Evolutionary conservation across 2,113 vertebrate species (phyloP).

Genomic region (Oreocharis arfaki): DNA sequence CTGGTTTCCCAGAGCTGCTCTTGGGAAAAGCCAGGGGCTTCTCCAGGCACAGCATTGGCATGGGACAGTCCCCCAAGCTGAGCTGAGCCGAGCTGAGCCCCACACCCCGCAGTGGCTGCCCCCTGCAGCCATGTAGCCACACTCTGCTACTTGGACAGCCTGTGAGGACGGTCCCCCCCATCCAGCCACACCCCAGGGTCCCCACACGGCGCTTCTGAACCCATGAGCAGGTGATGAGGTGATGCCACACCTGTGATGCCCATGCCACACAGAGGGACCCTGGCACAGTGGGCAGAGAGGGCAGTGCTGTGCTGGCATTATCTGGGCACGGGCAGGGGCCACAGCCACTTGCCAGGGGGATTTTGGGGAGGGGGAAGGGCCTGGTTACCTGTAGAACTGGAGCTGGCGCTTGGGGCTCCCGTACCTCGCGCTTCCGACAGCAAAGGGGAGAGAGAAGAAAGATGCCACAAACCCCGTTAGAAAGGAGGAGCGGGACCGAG

Average conservation of each 20-base stretch:
- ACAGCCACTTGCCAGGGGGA: background rate
- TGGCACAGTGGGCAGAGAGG: background rate
- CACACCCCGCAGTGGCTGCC: background rate
- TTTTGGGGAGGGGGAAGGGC: background rate
- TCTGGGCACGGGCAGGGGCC: background rate
- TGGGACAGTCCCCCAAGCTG: background rate
- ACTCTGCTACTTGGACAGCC: background rate
- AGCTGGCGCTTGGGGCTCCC: conserved; percentile 99
- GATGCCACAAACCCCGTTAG: conserved; percentile 60
- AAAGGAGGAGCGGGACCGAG: background rate
- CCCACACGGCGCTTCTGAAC: rapidly evolving
- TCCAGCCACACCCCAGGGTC: background rate
- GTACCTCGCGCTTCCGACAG: conserved; percentile 92
- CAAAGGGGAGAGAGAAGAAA: conserved; percentile 70
- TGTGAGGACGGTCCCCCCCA: rapidly evolving
- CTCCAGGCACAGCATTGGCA: background rate
- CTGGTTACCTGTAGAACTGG: conserved; percentile 98
- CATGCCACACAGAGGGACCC: background rate
- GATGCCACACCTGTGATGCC: background rate
- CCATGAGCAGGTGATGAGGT: rapidly evolving
- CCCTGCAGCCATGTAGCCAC: background rate
- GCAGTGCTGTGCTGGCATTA: rapidly evolving
- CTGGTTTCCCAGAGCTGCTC: background rate
- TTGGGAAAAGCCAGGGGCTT: background rate
- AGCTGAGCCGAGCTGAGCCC: background rate